Conservation (phyloP, 2,888 invertebrate species). For the Dichetophora obliterata region DNA sequence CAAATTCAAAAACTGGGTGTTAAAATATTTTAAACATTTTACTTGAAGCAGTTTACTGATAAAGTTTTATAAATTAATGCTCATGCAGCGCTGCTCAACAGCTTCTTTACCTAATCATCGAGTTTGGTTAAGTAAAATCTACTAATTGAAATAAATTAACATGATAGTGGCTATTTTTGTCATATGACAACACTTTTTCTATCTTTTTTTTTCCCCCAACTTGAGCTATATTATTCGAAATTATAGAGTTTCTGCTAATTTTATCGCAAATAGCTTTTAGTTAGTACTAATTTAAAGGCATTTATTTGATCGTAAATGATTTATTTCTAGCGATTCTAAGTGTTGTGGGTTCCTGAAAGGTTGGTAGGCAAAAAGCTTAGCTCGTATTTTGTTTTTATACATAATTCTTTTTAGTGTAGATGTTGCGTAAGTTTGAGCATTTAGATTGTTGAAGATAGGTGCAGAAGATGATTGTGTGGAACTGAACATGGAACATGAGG, state of each 20-base stretch:
- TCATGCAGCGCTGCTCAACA: neutral
- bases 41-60: neutral
- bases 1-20: neutral
- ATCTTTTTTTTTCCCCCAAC: neutral
- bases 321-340: neutral
- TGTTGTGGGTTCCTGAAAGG: too few species aligned
- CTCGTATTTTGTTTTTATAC: too few species aligned
- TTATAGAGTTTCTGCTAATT: conserved; percentile 53
- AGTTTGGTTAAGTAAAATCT: conserved; percentile 48
- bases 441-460: too few species aligned
- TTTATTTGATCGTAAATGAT: conserved; percentile 6
- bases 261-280: conserved; percentile 51
- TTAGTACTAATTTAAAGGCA: neutral
- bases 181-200: conserved; percentile 53
- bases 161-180: conserved; percentile 51
- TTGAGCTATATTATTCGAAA: conserved; percentile 42
- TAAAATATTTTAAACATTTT: neutral
- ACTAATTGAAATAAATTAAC: conserved; percentile 64
- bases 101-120: conserved; percentile 3
- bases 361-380: too few species aligned
- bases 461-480: too few species aligned
- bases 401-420: too few species aligned
- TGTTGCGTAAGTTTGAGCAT: too few species aligned
- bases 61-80: neutral
- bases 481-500: too few species aligned